Conservation (phyloP, 2,888 invertebrate genomes). For the Caenorhabditis angaria region DNA sequence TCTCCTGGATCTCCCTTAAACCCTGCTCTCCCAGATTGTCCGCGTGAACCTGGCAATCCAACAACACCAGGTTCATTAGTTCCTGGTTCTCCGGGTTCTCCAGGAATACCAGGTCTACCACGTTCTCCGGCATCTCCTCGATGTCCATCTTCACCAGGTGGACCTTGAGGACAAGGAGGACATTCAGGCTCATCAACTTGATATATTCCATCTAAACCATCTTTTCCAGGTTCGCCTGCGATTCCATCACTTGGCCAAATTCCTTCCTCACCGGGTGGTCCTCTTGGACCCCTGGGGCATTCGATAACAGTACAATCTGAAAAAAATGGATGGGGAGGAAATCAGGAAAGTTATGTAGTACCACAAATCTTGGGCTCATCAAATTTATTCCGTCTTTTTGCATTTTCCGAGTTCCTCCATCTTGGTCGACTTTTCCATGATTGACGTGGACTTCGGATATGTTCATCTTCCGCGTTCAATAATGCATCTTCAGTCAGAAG, state of each 20-base stretch:
- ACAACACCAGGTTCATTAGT: conserved; percentile 46
- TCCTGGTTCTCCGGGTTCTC: conserved; percentile 43
- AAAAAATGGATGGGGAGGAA: conserved; percentile 1
- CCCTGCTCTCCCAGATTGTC: conserved; percentile 46
- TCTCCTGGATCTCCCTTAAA: conserved; percentile 44
- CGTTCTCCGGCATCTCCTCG: conserved; percentile 43
- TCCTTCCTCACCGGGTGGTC: conserved; percentile 52
- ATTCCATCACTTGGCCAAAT: conserved; percentile 42
- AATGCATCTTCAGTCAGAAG: conserved; percentile 19
- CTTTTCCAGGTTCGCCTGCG: conserved; percentile 42
- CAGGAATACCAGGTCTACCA: conserved; percentile 48
- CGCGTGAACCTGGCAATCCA: conserved; percentile 45
- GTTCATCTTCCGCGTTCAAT: conserved; percentile 26
- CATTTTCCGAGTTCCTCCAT: conserved; percentile 27
- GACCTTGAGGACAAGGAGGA: conserved; percentile 51
- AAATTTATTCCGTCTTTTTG: conserved; percentile 18
- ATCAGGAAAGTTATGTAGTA: conserved; percentile 7
- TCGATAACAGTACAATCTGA: conserved; percentile 51
- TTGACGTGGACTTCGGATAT: conserved; percentile 32
- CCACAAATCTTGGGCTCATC: conserved; percentile 44
- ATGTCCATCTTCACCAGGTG: conserved; percentile 46
- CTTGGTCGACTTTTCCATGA: conserved; percentile 34
- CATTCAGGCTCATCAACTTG: conserved; percentile 49
- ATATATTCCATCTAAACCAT: conserved; percentile 50
- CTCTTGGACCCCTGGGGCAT: conserved; percentile 52